Evolutionary conservation across 2,113 vertebrate species (phyloP).

Genomic region (Eulemur rufifrons): DNA sequence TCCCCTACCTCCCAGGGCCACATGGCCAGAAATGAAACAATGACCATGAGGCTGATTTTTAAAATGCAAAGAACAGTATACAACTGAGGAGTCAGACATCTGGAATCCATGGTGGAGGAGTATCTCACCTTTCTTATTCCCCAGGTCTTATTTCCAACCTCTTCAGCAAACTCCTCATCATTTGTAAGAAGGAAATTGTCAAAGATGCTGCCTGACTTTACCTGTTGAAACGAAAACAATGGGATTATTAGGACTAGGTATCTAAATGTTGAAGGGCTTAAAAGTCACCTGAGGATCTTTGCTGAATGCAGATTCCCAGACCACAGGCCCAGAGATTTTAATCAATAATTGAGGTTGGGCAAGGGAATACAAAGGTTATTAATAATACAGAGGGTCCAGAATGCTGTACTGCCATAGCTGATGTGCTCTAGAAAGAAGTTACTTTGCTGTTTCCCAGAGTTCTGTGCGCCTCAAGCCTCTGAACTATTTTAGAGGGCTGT

Average conservation of each 20-base stretch:
- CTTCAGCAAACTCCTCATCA: conserved; percentile 88
- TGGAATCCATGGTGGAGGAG: not conserved
- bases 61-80: not conserved
- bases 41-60: conserved; percentile 6
- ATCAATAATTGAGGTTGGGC: not conserved
- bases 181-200: conserved; percentile 91
- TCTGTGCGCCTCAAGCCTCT: not conserved
- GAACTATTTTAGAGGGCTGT: not conserved
- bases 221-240: conserved; percentile 78
- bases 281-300: not conserved
- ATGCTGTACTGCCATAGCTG: not conserved
- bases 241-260: not conserved
- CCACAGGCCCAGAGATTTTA: not conserved
- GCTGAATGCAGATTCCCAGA: not conserved
- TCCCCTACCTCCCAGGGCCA: not conserved
- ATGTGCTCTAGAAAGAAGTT: not conserved
- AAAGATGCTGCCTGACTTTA: conserved; percentile 91
- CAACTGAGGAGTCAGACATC: not conserved
- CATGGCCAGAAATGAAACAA: not conserved
- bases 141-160: conserved; percentile 88
- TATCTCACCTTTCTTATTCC: conserved; percentile 86
- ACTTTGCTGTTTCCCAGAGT: not conserved
- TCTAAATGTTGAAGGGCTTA: not conserved
- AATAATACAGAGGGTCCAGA: not conserved
- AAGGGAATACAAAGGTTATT: not conserved